Percentiles rank a stretch among this genome's conserved stretches.
These are phyloP conservation scores for Uropetala carovei DNA, from an alignment of 2,888 invertebrate genomes.

Conservation along the genomic window DNA sequence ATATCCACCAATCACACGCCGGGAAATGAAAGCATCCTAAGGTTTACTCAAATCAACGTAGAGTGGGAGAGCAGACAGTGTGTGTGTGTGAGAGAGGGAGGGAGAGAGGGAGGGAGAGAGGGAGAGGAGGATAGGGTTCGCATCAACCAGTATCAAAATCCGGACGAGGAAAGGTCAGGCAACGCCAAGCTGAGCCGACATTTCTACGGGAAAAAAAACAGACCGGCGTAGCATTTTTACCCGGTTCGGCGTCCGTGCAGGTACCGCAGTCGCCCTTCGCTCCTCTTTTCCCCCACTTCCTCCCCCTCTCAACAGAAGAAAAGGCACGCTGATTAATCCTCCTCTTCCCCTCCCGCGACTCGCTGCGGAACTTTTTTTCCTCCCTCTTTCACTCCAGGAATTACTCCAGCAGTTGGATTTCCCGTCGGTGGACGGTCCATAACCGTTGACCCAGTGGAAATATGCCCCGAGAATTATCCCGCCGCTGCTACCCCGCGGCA, in stretches of 20 bases:
- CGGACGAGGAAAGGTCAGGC: not conserved
- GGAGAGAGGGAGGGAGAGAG: not conserved
- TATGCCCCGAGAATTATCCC: not conserved
- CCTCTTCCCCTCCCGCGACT: not conserved
- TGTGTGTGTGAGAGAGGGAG: too few relatives aligned
- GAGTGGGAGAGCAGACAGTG: not conserved
- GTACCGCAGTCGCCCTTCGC: not conserved
- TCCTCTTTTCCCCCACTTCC: not conserved
- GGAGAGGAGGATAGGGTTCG: not conserved
- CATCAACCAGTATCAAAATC: not conserved
- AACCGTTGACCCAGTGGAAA: slow-evolving; percentile 32
- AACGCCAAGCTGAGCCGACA: not conserved
- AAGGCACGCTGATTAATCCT: slow-evolving; percentile 1
- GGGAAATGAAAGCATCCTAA: slow-evolving; percentile 30
- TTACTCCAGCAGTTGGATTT: not conserved
- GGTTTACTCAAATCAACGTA: slow-evolving; percentile 56
- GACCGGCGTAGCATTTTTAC: not conserved
- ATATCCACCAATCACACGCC: slow-evolving; percentile 51
- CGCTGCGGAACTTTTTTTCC: not conserved
- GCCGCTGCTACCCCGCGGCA: not conserved
- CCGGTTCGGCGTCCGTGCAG: not conserved
- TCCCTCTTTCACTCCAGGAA: not conserved
- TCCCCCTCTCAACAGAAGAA: not conserved
- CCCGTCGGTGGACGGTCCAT: slow-evolving; percentile 1
- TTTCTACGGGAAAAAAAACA: not conserved